A percentile compares a stretch with the other conserved stretches of the same genome.
Evolutionary conservation across 2,797 vertebrate species (phyloP).

Genomic region (Anabacerthia variegaticeps): DNA sequence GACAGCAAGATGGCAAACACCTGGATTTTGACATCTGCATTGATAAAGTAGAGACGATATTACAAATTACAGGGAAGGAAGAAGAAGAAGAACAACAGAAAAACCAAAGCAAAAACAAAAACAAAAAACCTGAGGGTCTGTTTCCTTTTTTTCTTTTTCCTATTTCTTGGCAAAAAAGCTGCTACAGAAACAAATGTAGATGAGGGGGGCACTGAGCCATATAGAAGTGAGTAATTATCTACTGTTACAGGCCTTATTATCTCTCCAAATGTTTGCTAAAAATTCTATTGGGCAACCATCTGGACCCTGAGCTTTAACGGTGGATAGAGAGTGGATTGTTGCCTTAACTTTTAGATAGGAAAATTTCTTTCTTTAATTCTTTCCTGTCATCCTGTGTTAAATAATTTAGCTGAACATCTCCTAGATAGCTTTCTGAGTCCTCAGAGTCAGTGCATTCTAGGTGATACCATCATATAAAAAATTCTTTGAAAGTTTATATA

Average conservation of each 20-base stretch:
- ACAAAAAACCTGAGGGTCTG: neutral
- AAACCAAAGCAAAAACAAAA: neutral
- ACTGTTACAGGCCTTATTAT: slow-evolving; percentile 81
- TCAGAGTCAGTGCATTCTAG: slow-evolving; percentile 62
- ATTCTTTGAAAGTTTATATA: slow-evolving; percentile 63
- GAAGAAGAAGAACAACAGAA: neutral
- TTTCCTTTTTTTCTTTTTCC: neutral
- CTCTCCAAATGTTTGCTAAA: slow-evolving; percentile 83
- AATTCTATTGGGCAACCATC: slow-evolving; percentile 83
- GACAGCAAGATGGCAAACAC: neutral
- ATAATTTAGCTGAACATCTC: slow-evolving; percentile 91
- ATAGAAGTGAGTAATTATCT: slow-evolving; percentile 81
- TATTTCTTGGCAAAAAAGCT: slow-evolving; percentile 58
- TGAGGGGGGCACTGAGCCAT: slow-evolving; percentile 77
- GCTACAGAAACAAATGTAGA: slow-evolving; percentile 75
- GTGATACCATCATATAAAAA: slow-evolving; percentile 67
- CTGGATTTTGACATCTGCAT: neutral
- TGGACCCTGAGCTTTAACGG: slow-evolving; percentile 77
- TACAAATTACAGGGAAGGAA: neutral
- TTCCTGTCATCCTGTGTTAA: slow-evolving; percentile 86
- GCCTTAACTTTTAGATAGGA: slow-evolving; percentile 66
- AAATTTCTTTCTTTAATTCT: slow-evolving; percentile 81
- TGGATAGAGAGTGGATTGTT: slow-evolving; percentile 69
- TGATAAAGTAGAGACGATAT: neutral
- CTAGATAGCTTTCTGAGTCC: slow-evolving; percentile 84